A percentile compares a stretch with the other conserved stretches of the same genome.
These are phyloP conservation scores for Papilio polyxenes DNA, from an alignment of 1,140 invertebrate genomes.

Conservation along the genomic window DNA sequence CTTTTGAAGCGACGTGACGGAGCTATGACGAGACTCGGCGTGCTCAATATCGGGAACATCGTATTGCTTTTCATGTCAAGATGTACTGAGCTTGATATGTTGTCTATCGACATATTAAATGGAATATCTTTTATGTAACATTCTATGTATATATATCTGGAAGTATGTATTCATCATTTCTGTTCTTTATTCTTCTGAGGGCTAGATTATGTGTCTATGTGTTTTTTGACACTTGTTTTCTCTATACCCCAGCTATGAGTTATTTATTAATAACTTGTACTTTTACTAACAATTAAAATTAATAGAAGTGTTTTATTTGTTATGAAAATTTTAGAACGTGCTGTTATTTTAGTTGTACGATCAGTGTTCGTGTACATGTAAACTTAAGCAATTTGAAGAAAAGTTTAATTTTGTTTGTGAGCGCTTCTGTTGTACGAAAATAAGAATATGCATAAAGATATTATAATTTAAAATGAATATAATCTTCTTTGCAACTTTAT, in stretches of 20 bases:
- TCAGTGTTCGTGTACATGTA: background rate
- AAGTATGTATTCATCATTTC: too few species aligned
- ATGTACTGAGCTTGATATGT: slow-evolving; percentile 17
- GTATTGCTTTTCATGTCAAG: slow-evolving; percentile 50
- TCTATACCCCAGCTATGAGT: too few species aligned
- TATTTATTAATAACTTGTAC: background rate
- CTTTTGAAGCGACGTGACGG: slow-evolving; percentile 28
- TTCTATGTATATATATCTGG: background rate
- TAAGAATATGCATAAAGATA: background rate
- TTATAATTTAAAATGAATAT: slow-evolving; percentile 1
- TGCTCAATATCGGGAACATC: slow-evolving; percentile 42
- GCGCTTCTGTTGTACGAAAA: background rate
- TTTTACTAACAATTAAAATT: background rate
- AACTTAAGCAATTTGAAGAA: slow-evolving; percentile 3
- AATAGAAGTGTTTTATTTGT: background rate
- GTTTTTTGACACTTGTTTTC: too few species aligned
- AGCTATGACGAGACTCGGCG: slow-evolving; percentile 31
- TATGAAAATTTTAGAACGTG: background rate
- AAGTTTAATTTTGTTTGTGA: slow-evolving; percentile 4
- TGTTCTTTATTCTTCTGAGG: too few species aligned
- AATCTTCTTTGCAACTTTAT: background rate
- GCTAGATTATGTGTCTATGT: too few species aligned
- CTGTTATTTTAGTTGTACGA: background rate
- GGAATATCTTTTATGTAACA: background rate
- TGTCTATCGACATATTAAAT: background rate